Evolutionary conservation across 2,797 vertebrate species (phyloP), one percentile per base, ranked within the genome.

Genomic region (Micropoecilia bifurca): DNA sequence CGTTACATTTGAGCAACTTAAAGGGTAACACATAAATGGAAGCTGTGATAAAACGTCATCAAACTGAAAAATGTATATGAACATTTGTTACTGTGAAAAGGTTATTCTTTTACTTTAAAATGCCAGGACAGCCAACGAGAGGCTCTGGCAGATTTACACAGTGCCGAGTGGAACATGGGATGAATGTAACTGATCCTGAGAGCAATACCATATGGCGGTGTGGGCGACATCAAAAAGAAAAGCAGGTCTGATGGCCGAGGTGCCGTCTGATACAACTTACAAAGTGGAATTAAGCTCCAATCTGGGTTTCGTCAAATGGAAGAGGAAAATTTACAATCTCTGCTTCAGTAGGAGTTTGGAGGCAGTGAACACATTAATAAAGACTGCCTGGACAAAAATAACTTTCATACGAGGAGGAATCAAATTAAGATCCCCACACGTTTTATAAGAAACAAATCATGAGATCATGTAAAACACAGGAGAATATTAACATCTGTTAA

Each of bases 241-340:
- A 80, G 77, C 47, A 28, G 76, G 89, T 77, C 89, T 90, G 85
- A 90, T 84, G 92, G 85, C 86, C 88, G 80, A 91, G 89, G 91
- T 90, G 90, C 87, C 77, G 88, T 88, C 90, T 92, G 90, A 94
- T 89, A 94, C 86, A 88, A 88, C 88, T 91, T 92, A 87, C 80
- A 90, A 86, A 86, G 82, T 84, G 78, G 81, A 92, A 90, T 91
- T 88, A 89, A 89, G 88, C 94, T 92, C 84, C 88, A 88, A 90
- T 90, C 85, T 90, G 90, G 87, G 85, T 81, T 90, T 81, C 82
- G 79, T 91, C 89, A 86, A 80, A 86, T 55, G 82, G 48, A 78
- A 88, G 81, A 80, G 77, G 86, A 46, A 82, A 83, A 93, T 93
- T 90, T 92, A 94, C 86, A 81, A 48, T 48, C 80, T 76, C 71